phyloP scores from a whole-genome alignment of 2,888 invertebrate genomes.

The Brenthis daphne region DNA sequence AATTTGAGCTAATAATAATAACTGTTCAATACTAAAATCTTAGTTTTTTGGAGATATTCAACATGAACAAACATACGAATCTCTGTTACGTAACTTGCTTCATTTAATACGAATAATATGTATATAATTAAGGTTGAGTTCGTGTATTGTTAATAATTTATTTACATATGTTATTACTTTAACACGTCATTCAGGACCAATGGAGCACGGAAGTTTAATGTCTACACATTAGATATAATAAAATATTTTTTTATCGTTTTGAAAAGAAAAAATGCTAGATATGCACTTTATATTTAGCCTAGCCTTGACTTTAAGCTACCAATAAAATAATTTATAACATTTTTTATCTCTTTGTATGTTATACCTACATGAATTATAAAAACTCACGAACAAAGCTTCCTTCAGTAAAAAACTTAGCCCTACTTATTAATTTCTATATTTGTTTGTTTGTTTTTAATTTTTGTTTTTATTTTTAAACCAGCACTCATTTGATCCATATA shows the following conservation, averaged over 20 bases:
- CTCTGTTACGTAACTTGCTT: background rate
- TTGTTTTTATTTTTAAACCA: too few relatives aligned
- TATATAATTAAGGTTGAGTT: background rate
- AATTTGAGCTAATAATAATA: too few relatives aligned
- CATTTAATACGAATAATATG: background rate
- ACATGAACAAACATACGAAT: too few relatives aligned
- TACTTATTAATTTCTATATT: too few relatives aligned
- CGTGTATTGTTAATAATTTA: slow-evolving; percentile 1
- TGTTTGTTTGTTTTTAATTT: too few relatives aligned
- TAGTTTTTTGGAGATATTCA: too few relatives aligned
- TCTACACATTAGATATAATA: too few relatives aligned
- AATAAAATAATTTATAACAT: slow-evolving; percentile 8
- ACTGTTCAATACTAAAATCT: too few relatives aligned
- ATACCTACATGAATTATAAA: too few relatives aligned
- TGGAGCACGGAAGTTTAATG: background rate
- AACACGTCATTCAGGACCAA: background rate
- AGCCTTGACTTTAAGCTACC: slow-evolving; percentile 4
- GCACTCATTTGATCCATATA: too few relatives aligned
- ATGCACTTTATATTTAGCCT: background rate
- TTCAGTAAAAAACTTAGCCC: too few relatives aligned
- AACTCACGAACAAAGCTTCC: too few relatives aligned
- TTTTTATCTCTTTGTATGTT: background rate
- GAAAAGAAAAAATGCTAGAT: background rate
- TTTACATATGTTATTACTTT: slow-evolving; percentile 2
- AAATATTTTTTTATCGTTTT: background rate